These are phyloP conservation scores for Cebus imitator DNA, from an alignment of 2,113 vertebrate genomes.

Conservation along the genomic window DNA sequence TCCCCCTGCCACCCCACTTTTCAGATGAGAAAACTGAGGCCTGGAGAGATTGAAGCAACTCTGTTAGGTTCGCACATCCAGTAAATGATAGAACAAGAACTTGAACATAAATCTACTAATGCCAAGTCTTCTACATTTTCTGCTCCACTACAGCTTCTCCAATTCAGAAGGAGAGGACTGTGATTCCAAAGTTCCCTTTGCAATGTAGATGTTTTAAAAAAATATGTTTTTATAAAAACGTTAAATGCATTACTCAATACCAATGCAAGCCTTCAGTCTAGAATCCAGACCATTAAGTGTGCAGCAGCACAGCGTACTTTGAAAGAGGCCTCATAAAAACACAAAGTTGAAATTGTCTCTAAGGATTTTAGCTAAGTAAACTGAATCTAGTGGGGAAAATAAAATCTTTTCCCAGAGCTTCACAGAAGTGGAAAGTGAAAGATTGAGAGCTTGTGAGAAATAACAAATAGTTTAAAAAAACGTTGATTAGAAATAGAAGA, in stretches of 20 bases:
- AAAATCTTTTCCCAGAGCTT: constrained; percentile 40
- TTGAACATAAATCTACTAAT: not conserved
- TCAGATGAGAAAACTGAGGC: not conserved
- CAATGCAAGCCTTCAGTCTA: not conserved
- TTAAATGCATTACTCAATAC: constrained; percentile 2
- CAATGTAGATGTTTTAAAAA: constrained; percentile 25
- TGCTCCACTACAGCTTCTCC: not conserved
- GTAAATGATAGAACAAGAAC: not conserved
- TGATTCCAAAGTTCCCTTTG: not conserved
- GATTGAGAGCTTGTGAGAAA: constrained; percentile 57
- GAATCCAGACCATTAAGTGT: constrained; percentile 13
- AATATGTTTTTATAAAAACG: constrained; percentile 24
- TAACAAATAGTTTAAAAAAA: constrained; percentile 58
- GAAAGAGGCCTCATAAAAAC: constrained; percentile 52
- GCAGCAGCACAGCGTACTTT: not conserved
- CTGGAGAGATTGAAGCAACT: not conserved
- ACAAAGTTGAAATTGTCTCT: constrained; percentile 36
- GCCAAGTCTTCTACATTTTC: not conserved
- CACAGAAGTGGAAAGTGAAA: constrained; percentile 26
- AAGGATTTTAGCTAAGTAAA: constrained; percentile 42
- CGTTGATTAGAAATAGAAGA: constrained; percentile 34
- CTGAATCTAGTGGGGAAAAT: not conserved
- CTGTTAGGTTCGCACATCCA: not conserved
- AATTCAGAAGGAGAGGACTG: not conserved
- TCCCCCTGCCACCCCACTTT: not conserved